Percentiles rank a stretch among this genome's conserved stretches.
phyloP scores from a whole-genome alignment of 2,888 invertebrate species.

The Poecilobothrus nobilitatus region DNA sequence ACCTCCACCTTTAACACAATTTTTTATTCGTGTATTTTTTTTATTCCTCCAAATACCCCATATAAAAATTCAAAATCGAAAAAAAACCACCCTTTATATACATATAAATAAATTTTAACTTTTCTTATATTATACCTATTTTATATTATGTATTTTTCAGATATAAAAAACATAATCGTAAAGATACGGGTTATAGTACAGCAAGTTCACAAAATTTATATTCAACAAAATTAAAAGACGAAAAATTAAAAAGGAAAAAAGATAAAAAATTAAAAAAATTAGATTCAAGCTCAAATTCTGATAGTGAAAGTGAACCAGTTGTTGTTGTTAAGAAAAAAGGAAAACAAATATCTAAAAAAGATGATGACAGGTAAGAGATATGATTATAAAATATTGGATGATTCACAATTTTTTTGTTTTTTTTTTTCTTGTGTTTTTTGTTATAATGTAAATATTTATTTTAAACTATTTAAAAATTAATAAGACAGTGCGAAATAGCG shows the following conservation, averaged over 20 bases:
- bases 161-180: conserved; percentile 40
- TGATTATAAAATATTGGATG: too few relatives aligned
- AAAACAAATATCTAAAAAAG: not conserved
- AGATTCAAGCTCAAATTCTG: conserved; percentile 1
- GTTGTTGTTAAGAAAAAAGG: conserved; percentile 2
- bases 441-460: too few relatives aligned
- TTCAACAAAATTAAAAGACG: conserved; percentile 34
- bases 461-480: too few relatives aligned
- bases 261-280: conserved; percentile 39
- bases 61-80: too few relatives aligned
- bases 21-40: too few relatives aligned
- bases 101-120: too few relatives aligned
- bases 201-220: conserved; percentile 54
- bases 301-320: conserved; percentile 7
- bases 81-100: too few relatives aligned
- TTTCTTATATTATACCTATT: not conserved
- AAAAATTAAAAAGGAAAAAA: conserved; percentile 33
- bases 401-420: too few relatives aligned
- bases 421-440: too few relatives aligned
- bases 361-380: conserved; percentile 15
- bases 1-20: too few relatives aligned
- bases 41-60: too few relatives aligned
- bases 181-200: conserved; percentile 62
- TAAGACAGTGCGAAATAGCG: too few relatives aligned
- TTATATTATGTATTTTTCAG: conserved; percentile 14